phyloP scores from a whole-genome alignment of 2,888 invertebrate species.

The Cephus rjabovi region DNA sequence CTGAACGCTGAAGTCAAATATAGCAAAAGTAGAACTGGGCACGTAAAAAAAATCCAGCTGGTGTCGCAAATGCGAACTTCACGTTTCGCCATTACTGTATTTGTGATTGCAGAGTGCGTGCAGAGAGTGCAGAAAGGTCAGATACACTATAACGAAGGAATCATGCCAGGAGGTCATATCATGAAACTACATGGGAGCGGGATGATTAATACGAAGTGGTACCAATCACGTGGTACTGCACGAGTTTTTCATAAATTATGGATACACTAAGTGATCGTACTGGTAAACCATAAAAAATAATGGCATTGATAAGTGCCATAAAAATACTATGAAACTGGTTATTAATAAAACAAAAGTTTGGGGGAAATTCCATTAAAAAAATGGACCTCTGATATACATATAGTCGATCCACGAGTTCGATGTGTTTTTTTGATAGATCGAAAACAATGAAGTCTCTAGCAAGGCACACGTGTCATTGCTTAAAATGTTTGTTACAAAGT shows the following conservation, averaged over 20 bases:
- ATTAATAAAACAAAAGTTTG: not conserved
- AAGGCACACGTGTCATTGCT: too few relatives aligned
- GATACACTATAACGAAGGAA: not conserved
- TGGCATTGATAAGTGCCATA: not conserved
- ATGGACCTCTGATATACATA: not conserved
- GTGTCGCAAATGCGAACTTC: not conserved
- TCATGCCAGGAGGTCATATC: not conserved
- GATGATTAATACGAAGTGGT: not conserved
- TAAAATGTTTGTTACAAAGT: too few relatives aligned
- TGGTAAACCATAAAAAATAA: not conserved
- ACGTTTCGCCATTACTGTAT: not conserved
- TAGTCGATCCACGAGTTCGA: too few relatives aligned
- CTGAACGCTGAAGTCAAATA: not conserved
- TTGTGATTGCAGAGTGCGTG: not conserved
- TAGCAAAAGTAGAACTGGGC: not conserved
- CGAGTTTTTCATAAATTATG: not conserved
- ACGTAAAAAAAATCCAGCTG: not conserved
- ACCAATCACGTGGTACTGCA: not conserved
- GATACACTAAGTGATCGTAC: too few relatives aligned
- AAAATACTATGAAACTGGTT: not conserved
- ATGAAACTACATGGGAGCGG: not conserved
- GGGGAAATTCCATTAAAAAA: not conserved
- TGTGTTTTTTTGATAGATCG: too few relatives aligned
- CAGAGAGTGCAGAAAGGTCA: not conserved
- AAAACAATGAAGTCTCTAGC: too few relatives aligned